Base-by-base conservation (phyloP, 2,888 invertebrate genomes). In the Syrphus vitripennis region DNA sequence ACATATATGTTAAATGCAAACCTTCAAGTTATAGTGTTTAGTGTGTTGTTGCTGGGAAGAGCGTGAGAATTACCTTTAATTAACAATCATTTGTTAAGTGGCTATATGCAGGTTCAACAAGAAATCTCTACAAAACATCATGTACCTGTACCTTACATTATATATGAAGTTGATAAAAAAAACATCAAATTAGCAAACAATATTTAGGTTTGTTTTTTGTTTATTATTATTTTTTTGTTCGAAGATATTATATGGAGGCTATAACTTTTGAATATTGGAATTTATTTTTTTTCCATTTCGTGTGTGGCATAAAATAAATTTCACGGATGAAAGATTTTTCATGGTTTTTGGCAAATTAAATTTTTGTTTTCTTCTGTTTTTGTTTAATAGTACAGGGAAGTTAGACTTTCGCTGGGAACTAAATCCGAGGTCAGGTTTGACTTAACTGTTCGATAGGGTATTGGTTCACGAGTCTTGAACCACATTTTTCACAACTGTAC, bases 51-150 rank as follows among this genome's bases (percentile, higher is more conserved):
- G 55, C 48, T 69, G 53, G 55, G 10, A 50, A 10, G n/a, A 55
- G 63, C 21, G 55, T 63, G 72, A 80, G 72, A 79, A 75, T 67
- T 65, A 65, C 42, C 50, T 83, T 70, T 65, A 75, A 83, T 83
- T 83, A 83, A 80, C 83, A 75, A 42, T 40, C 50, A 67, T 75
- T 40, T 42, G 83, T 65, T 83, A 83, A 83, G 75, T 83, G 80
- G 80, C 50, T 42, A 40, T 55, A 40, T 61, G 21, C 16, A 21
- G 55, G 21, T 59, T 40, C 75, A 75, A 65, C 42, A 70, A 63
- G 26, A 48, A 7, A 65, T 45, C 42, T 26, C 24, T 57, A 1
- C 10, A 0, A 16, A 9, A 29, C 29, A 16, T 3, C 3, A 0
- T 31, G 55, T 55, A 7, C 24, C 16, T 29, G n/a, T 10, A 45